Percentiles rank a stretch among this genome's conserved stretches.
These are phyloP conservation scores for Tachina fera DNA, from an alignment of 2,888 invertebrate species.

Conservation along the genomic window DNA sequence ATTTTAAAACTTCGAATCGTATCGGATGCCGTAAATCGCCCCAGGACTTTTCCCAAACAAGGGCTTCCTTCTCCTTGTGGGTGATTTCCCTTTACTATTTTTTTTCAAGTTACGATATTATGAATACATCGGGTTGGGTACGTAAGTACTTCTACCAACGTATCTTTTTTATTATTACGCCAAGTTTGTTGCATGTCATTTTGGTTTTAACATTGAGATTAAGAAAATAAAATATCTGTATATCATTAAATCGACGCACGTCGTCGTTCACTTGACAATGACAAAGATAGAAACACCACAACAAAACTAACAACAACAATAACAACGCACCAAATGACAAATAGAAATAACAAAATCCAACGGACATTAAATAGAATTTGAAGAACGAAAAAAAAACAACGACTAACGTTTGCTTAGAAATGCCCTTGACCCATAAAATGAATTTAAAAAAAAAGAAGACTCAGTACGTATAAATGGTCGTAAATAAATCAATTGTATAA, in stretches of 20 bases:
- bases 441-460: constrained; percentile 27
- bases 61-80: too few relatives aligned
- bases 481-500: constrained; percentile 36
- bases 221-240: constrained; percentile 6
- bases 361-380: constrained; percentile 36
- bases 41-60: too few relatives aligned
- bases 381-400: constrained; percentile 4
- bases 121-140: not conserved
- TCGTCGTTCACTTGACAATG: constrained; percentile 66
- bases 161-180: not conserved
- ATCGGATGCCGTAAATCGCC: too few relatives aligned
- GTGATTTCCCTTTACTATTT: too few relatives aligned
- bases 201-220: constrained; percentile 1
- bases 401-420: constrained; percentile 50
- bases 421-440: constrained; percentile 65
- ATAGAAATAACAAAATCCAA: constrained; percentile 21
- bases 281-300: constrained; percentile 34
- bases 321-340: constrained; percentile 19
- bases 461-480: constrained; percentile 33
- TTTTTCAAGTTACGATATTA: too few relatives aligned
- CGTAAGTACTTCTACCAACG: not conserved
- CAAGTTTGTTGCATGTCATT: not conserved
- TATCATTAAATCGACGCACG: constrained; percentile 66
- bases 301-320: not conserved
- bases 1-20: too few relatives aligned